These are phyloP conservation scores for Smittia sp. DNA, from an alignment of 2,888 invertebrate genomes.

Conservation along the genomic window DNA sequence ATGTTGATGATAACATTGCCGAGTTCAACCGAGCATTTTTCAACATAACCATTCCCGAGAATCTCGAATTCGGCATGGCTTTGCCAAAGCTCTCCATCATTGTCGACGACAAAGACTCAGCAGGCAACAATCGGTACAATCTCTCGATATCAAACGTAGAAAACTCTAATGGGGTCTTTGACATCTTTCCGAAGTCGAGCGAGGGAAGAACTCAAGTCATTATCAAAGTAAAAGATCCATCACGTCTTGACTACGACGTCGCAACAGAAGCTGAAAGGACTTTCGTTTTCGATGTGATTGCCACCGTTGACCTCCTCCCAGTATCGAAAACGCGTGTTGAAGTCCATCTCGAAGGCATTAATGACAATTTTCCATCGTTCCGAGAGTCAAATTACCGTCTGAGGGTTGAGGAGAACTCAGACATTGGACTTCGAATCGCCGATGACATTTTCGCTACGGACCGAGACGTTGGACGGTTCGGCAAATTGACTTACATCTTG, in stretches of 20 bases:
- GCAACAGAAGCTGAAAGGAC: conserved; percentile 59
- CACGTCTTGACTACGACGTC: conserved; percentile 69
- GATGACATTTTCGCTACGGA: conserved; percentile 65
- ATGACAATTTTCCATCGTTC: conserved; percentile 76
- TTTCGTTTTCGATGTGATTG: conserved; percentile 67
- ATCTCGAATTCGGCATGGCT: conserved; percentile 67
- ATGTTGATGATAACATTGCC: conserved; percentile 74
- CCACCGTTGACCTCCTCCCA: conserved; percentile 58
- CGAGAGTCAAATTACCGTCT: conserved; percentile 63
- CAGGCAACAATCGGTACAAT: conserved; percentile 69
- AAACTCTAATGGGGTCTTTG: conserved; percentile 61
- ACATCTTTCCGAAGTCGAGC: conserved; percentile 64
- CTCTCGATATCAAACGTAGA: conserved; percentile 61
- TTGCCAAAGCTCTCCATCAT: conserved; percentile 71
- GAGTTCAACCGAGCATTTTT: conserved; percentile 66
- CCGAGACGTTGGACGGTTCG: conserved; percentile 69
- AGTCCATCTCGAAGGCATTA: conserved; percentile 69
- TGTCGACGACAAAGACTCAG: conserved; percentile 70
- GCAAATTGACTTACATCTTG: conserved; percentile 68
- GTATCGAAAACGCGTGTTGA: conserved; percentile 62
- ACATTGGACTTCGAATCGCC: conserved; percentile 62
- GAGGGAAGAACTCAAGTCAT: conserved; percentile 73
- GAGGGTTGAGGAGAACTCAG: conserved; percentile 64
- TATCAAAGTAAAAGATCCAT: conserved; percentile 65
- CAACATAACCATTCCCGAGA: conserved; percentile 71